Conservation (phyloP, 2,113 vertebrate genomes). For the Prochilodus magdalenae region DNA sequence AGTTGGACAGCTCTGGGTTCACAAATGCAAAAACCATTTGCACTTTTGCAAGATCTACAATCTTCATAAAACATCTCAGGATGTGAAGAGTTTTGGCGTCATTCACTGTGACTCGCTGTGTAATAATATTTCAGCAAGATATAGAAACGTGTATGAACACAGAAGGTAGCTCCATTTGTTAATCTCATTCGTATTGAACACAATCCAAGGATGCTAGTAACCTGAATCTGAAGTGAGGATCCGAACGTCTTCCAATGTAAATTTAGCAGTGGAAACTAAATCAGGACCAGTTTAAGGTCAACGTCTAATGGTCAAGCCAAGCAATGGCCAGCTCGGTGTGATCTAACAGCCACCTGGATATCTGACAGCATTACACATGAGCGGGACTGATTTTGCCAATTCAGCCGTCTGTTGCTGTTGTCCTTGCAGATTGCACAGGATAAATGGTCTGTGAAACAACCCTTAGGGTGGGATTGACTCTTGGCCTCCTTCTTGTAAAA, state of each 20-base stretch:
- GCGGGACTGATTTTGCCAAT: not conserved
- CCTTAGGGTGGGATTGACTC: not conserved
- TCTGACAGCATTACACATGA: not conserved
- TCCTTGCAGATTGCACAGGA: not conserved
- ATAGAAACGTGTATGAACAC: not conserved
- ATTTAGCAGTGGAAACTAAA: not conserved
- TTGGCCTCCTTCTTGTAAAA: not conserved
- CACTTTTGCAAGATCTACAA: too few relatives aligned
- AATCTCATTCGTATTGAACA: not conserved
- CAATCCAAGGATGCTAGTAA: not conserved
- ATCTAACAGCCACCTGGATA: not conserved
- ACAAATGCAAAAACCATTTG: not conserved
- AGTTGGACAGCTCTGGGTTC: not conserved
- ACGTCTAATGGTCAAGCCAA: not conserved
- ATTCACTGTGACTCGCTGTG: not conserved
- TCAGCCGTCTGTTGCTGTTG: not conserved
- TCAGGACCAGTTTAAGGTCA: not conserved
- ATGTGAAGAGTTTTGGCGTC: not conserved
- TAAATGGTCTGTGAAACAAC: conserved; percentile 11
- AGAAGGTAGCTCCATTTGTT: not conserved
- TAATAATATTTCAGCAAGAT: not conserved
- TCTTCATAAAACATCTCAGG: not conserved
- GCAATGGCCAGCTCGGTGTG: not conserved
- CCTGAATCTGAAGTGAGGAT: not conserved
- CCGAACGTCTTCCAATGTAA: not conserved